phyloP scores from a whole-genome alignment of 2,888 invertebrate genomes.

The Phyto melanocephala region DNA sequence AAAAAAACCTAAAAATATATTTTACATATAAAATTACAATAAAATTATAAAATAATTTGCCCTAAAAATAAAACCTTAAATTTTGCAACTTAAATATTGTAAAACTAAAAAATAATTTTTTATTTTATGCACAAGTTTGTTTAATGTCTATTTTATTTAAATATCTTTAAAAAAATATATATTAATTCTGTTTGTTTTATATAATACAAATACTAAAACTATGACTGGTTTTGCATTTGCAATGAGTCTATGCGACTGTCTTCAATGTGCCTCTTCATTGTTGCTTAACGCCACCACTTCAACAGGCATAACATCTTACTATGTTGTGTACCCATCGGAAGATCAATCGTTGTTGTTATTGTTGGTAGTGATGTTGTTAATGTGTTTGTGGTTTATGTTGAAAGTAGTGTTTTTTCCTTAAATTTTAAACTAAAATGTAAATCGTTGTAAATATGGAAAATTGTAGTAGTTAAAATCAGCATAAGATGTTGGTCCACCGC shows the following conservation, averaged over 20 bases:
- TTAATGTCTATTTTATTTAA: constrained; percentile 29
- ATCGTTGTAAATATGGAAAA: constrained; percentile 72
- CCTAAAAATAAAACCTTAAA: constrained; percentile 33
- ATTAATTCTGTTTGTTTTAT: constrained; percentile 27
- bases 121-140: constrained; percentile 37
- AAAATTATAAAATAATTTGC: constrained; percentile 36
- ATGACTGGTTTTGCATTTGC: constrained; percentile 64
- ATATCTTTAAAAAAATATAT: constrained; percentile 24
- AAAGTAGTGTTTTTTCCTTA: constrained; percentile 8
- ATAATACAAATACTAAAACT: constrained; percentile 62
- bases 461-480: constrained; percentile 73
- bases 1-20: constrained; percentile 23
- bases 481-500: constrained; percentile 70
- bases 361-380: constrained; percentile 2
- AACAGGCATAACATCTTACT: background rate
- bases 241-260: constrained; percentile 37
- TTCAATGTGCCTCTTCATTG: background rate
- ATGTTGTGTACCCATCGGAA: background rate
- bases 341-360: background rate
- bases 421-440: constrained; percentile 69
- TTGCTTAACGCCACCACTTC: background rate
- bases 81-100: too few species aligned
- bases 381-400: constrained; percentile 16
- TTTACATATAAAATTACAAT: constrained; percentile 8
- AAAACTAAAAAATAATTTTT: constrained; percentile 43